Evolutionary conservation across 2,113 vertebrate genomes (phyloP).

Genomic region (Gnathonemus echidnorhynchus): DNA sequence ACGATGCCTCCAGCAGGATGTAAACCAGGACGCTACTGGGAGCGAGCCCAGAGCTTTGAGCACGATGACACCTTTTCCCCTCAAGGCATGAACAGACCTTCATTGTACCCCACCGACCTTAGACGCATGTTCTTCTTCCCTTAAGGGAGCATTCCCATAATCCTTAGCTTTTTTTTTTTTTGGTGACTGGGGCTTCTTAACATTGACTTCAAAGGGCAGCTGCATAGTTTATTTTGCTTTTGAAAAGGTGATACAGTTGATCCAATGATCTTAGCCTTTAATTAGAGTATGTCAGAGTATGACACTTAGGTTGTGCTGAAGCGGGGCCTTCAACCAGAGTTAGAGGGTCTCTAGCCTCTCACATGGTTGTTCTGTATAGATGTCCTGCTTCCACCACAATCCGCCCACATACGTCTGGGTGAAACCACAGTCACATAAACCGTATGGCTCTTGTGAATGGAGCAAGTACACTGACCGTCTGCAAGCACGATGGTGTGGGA

Average conservation of each 20-base stretch:
- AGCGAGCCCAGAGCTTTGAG: background rate
- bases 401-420: background rate
- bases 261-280: slow-evolving; percentile 29
- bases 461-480: background rate
- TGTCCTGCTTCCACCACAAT: slow-evolving; percentile 34
- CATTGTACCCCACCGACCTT: background rate
- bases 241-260: slow-evolving; percentile 2
- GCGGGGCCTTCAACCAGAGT: slow-evolving; percentile 43
- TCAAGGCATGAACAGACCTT: background rate
- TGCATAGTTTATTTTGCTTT: background rate
- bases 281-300: slow-evolving; percentile 56
- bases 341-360: slow-evolving; percentile 33
- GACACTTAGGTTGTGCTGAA: slow-evolving; percentile 52
- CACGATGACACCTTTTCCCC: background rate
- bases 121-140: background rate
- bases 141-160: background rate
- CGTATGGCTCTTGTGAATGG: background rate
- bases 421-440: background rate
- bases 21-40: background rate
- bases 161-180: background rate
- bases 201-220: background rate
- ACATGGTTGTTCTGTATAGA: slow-evolving; percentile 39
- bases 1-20: background rate
- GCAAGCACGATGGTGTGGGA: background rate
- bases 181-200: background rate